phyloP scores from a whole-genome alignment of 2,113 vertebrate genomes.

The Tretioscincus oriximinensis region DNA sequence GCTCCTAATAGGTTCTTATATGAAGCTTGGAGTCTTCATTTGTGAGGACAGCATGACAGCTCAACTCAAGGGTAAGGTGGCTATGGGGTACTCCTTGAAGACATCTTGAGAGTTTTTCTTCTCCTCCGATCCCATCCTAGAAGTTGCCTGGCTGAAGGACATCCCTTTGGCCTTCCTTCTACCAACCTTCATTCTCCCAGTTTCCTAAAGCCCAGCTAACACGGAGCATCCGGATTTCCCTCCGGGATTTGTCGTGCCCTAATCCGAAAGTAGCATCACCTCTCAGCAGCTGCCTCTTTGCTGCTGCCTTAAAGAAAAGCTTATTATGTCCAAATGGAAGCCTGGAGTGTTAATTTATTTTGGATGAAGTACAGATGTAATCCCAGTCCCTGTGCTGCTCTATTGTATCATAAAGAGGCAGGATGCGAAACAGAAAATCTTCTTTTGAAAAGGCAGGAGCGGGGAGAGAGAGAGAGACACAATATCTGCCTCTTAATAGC shows the following conservation, averaged over 20 bases:
- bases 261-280: neutral
- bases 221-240: fast-evolving
- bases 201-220: neutral
- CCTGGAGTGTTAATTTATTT: slow-evolving; percentile 27
- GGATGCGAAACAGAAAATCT: neutral
- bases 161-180: neutral
- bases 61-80: neutral
- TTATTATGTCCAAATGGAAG: slow-evolving; percentile 22
- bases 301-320: slow-evolving; percentile 17
- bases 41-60: neutral
- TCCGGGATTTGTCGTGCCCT: fast-evolving
- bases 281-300: neutral
- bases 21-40: neutral
- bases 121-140: neutral
- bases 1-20: no score
- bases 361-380: slow-evolving; percentile 41
- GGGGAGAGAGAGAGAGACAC: neutral
- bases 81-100: neutral
- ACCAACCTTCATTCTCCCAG: neutral
- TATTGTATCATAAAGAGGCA: slow-evolving; percentile 10
- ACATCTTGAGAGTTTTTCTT: neutral
- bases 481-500: slow-evolving; percentile 14
- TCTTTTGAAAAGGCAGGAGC: slow-evolving; percentile 5
- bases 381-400: neutral
- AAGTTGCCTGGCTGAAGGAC: neutral